These are phyloP conservation scores for Mirounga angustirostris DNA, from an alignment of 2,113 vertebrate genomes.

Conservation along the genomic window DNA sequence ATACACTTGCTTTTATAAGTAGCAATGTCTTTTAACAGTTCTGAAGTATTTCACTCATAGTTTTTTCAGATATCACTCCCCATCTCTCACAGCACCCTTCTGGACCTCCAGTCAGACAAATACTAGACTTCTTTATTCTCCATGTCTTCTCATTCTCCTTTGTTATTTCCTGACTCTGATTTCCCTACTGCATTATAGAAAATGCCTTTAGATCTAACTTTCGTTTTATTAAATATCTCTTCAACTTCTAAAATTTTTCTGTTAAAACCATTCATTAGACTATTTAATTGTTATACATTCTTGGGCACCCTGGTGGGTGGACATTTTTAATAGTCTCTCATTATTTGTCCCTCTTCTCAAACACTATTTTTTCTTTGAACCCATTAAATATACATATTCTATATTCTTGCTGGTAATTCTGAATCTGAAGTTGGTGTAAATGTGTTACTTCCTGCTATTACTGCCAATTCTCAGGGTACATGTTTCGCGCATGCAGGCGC, in stretches of 20 bases:
- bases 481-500: neutral
- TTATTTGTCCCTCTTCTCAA: neutral
- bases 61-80: neutral
- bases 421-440: neutral
- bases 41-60: neutral
- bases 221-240: neutral
- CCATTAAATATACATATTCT: neutral
- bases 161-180: neutral
- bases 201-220: neutral
- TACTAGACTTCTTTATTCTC: neutral
- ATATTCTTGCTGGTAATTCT: neutral
- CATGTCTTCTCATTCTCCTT: neutral
- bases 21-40: neutral
- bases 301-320: neutral
- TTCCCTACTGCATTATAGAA: neutral
- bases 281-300: neutral
- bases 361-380: neutral
- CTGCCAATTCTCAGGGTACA: neutral
- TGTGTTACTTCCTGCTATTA: neutral
- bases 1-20: neutral
- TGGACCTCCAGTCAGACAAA: neutral
- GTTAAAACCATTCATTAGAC: neutral
- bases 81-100: neutral
- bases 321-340: slow-evolving; percentile 5
- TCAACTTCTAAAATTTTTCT: neutral